These are phyloP conservation scores for Andrena bicolor DNA, from an alignment of 2,888 invertebrate species.

Conservation along the genomic window DNA sequence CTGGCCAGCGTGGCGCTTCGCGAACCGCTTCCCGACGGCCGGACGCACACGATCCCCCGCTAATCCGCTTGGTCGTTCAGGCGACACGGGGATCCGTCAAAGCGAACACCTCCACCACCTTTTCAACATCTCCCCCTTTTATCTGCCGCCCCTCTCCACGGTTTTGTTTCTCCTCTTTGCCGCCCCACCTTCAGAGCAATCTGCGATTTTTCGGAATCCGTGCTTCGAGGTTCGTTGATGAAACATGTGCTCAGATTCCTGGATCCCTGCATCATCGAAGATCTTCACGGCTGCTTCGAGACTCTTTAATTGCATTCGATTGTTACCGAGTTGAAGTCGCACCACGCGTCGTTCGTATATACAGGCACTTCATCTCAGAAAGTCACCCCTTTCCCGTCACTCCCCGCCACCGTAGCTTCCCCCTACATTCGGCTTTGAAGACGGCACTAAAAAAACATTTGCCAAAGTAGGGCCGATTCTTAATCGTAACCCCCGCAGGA, in stretches of 20 bases:
- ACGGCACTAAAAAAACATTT: conserved; percentile 51
- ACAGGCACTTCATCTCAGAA: neutral
- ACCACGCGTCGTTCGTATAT: neutral
- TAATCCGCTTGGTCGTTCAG: conserved; percentile 75
- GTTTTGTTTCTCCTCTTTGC: conserved; percentile 5
- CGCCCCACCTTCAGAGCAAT: neutral
- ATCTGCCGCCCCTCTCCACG: conserved; percentile 9
- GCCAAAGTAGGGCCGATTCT: conserved; percentile 60
- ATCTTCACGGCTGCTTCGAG: no score
- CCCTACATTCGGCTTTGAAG: conserved; percentile 46
- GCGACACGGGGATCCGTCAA: conserved; percentile 76
- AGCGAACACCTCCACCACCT: conserved; percentile 68
- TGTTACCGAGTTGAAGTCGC: no score
- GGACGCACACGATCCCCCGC: conserved; percentile 67
- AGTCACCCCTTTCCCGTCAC: neutral
- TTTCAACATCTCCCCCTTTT: conserved; percentile 62
- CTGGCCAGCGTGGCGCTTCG: conserved; percentile 52
- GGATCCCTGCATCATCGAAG: no score
- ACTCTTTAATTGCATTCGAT: no score
- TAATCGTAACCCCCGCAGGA: conserved; percentile 66
- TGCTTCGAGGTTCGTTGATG: neutral
- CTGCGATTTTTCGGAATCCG: neutral
- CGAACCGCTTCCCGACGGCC: conserved; percentile 64
- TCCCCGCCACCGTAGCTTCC: neutral
- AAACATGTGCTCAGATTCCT: neutral